Evolutionary conservation across 2,888 invertebrate species (phyloP), one percentile per base, ranked within the genome.

Genomic region (Autographa gamma): DNA sequence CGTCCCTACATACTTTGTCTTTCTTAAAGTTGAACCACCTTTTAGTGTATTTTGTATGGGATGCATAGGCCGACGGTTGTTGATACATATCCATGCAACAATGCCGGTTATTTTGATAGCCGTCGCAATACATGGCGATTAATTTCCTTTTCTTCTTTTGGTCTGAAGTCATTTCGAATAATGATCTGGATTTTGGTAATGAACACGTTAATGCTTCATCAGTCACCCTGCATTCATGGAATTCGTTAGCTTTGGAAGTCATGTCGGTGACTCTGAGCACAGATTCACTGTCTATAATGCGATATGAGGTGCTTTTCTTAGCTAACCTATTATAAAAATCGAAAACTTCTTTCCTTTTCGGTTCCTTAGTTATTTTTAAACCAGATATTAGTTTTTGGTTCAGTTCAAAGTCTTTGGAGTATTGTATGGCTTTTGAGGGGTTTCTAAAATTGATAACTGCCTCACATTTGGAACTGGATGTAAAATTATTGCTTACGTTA

Each of bases 211-310:
- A 66, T 3, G 74, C 82, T 82, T 87, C 69, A 54, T 86, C 83
- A 9, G 74, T 73, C 19, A 66, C 63, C 62, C 71, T 76, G 9
- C 67, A 73, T n/a, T 76, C 74, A 43, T 73, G 76, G 0, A 79
- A 66, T 63, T 83, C 85, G 38, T 85, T 83, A 13, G 83, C 85
- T 25, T 83, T 85, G 34, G 92, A 91, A 9, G 93, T 92, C 93
- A 95, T 93, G 67, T 95, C 93, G 38, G 95, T 95, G 8, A 94
- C 92, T 87, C 85, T 90, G 0, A 95, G 79, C 66, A 95, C 79
- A 0, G 92, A 89, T 86, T 95, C 95, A 71, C 95, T 95, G 0
- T 93, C 93, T 59, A 95, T 93, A 16, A 93, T 82, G 19, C 89
- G 88, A 76, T 93, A 94, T 25, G 95, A 95, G 19, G 90, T 89